phyloP scores from a whole-genome alignment of 2,888 invertebrate genomes.

The Amorpha juglandis region DNA sequence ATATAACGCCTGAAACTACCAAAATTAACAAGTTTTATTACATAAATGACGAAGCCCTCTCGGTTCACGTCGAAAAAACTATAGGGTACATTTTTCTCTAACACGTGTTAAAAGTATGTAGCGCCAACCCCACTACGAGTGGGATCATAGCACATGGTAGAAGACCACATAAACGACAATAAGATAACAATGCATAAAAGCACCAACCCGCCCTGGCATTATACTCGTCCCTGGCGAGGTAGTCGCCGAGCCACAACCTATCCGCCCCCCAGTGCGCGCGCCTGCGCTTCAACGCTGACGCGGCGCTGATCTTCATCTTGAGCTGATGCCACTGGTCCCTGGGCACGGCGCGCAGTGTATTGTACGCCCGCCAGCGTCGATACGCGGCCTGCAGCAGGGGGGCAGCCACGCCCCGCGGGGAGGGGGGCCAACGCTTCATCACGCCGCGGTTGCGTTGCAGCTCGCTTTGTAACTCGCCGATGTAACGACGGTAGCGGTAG shows the following conservation, averaged over 20 bases:
- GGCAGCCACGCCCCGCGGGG: slow-evolving; percentile 87
- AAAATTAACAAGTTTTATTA: too few species aligned
- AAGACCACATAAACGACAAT: too few species aligned
- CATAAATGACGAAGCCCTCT: too few species aligned
- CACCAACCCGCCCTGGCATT: slow-evolving; percentile 63
- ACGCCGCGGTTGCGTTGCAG: slow-evolving; percentile 54
- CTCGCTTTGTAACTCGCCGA: slow-evolving; percentile 60
- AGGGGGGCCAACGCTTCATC: slow-evolving; percentile 89
- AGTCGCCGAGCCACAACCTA: slow-evolving; percentile 71
- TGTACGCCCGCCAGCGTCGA: slow-evolving; percentile 94
- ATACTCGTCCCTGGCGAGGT: slow-evolving; percentile 64
- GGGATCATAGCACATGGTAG: too few species aligned
- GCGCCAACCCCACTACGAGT: too few species aligned
- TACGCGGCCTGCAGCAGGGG: slow-evolving; percentile 84
- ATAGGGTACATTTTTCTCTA: too few species aligned
- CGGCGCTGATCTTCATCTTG: slow-evolving; percentile 75
- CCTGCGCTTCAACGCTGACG: slow-evolving; percentile 62
- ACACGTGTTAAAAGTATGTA: too few species aligned
- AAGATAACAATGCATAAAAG: neutral
- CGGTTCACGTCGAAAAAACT: too few species aligned
- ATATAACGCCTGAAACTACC: too few species aligned
- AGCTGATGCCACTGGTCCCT: slow-evolving; percentile 93
- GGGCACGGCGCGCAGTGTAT: slow-evolving; percentile 90
- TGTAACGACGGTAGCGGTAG: slow-evolving; percentile 73
- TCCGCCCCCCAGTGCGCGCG: slow-evolving; percentile 68